Conservation (phyloP, 2,113 vertebrate genomes). For the Corydoras maculifer region DNA sequence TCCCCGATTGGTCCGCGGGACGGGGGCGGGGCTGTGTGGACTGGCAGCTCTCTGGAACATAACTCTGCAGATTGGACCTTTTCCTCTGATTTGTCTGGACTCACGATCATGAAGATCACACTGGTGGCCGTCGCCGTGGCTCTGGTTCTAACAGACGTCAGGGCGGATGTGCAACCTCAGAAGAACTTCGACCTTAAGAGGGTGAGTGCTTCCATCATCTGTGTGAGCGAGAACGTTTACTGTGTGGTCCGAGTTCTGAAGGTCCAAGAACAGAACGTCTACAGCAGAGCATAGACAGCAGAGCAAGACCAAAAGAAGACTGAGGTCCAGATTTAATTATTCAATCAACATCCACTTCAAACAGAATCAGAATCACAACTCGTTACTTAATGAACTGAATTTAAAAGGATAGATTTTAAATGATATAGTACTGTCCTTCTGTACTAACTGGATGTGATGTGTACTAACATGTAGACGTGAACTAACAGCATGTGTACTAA, state of each 20-base stretch:
- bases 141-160: slow-evolving; percentile 41
- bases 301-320: too few species aligned
- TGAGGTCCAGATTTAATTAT: too few species aligned
- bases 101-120: slow-evolving; percentile 55
- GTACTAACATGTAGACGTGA: too few species aligned
- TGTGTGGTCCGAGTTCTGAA: too few species aligned
- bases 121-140: slow-evolving; percentile 49
- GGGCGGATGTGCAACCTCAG: slow-evolving; percentile 58
- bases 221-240: not conserved
- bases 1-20: slow-evolving; percentile 28
- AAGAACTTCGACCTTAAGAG: slow-evolving; percentile 62
- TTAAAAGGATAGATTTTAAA: too few species aligned
- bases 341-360: too few species aligned
- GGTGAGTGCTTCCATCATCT: slow-evolving; percentile 50
- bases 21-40: slow-evolving; percentile 17
- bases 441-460: not conserved
- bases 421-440: not conserved
- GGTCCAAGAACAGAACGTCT: too few species aligned
- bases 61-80: not conserved
- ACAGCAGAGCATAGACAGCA: too few species aligned
- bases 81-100: slow-evolving; percentile 3
- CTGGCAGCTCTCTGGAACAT: slow-evolving; percentile 19
- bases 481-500: too few species aligned
- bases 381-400: too few species aligned
- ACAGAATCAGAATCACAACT: too few species aligned